These are phyloP conservation scores for Seriola rivoliana DNA, from an alignment of 2,113 vertebrate genomes.

Conservation along the genomic window DNA sequence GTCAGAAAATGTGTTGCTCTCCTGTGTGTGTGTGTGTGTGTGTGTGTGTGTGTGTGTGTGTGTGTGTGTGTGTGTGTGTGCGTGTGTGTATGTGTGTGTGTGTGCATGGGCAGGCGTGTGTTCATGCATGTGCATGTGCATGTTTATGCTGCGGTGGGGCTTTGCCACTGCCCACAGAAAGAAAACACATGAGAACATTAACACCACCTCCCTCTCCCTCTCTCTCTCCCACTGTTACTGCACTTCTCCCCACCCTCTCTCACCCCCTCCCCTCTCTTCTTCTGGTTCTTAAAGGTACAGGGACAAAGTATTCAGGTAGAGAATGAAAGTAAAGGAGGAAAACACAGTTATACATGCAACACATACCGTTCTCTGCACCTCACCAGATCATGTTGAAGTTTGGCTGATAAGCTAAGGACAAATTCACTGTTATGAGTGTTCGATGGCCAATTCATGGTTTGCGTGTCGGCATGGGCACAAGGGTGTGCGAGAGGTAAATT, in stretches of 20 bases:
- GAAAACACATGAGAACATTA: conserved; percentile 75
- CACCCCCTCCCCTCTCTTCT: conserved; percentile 23
- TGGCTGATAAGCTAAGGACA: background rate
- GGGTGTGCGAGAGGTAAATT: background rate
- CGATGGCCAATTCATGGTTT: background rate
- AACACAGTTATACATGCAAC: conserved; percentile 2
- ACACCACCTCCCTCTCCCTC: conserved; percentile 27
- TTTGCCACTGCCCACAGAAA: conserved; percentile 72
- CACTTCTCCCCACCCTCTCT: conserved; percentile 52
- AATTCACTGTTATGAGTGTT: background rate
- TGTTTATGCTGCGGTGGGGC: conserved; percentile 58
- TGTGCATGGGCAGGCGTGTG: conserved; percentile 11
- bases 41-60: no score
- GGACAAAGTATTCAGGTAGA: background rate
- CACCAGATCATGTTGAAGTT: no score
- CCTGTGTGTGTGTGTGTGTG: conserved; percentile 31
- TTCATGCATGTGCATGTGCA: conserved; percentile 25
- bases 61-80: no score
- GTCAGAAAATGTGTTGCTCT: conserved; percentile 45
- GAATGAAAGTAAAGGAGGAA: background rate
- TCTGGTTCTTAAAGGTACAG: conserved; percentile 70
- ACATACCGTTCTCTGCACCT: background rate
- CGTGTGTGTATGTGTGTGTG: background rate
- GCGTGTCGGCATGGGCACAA: background rate
- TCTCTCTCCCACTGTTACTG: conserved; percentile 39